A percentile compares a stretch with the other conserved stretches of the same genome.
Conservation (phyloP, 2,888 invertebrate genomes). For the Eugnorisma glareosa region DNA sequence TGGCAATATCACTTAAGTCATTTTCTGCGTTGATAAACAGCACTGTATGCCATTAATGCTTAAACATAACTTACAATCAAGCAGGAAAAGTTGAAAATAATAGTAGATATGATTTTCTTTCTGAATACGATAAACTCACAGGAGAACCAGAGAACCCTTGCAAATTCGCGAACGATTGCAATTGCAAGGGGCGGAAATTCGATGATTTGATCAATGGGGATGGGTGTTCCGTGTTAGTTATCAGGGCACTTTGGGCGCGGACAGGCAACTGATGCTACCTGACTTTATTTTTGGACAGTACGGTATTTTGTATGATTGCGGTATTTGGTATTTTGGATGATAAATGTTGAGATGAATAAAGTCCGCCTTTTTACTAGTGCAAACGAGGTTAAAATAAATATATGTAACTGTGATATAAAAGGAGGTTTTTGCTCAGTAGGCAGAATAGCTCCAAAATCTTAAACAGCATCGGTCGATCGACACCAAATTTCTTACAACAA, state of each 20-base stretch:
- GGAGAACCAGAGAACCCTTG: slow-evolving; percentile 50
- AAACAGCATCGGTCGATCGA: neutral
- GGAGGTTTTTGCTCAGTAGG: neutral
- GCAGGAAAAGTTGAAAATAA: neutral
- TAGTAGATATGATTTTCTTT: slow-evolving; percentile 23
- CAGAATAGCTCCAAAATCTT: slow-evolving; percentile 18
- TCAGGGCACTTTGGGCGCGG: slow-evolving; percentile 51
- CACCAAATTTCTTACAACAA: slow-evolving; percentile 33
- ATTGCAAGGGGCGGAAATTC: slow-evolving; percentile 64
- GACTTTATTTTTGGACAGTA: slow-evolving; percentile 6
- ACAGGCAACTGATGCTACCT: slow-evolving; percentile 26
- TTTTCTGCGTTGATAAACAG: neutral
- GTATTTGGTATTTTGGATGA: no score
- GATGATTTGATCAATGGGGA: slow-evolving; percentile 61
- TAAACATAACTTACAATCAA: neutral
- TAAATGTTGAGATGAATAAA: neutral
- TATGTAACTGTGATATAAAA: neutral
- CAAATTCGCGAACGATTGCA: slow-evolving; percentile 58
- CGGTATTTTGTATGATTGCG: no score
- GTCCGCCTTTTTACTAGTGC: neutral
- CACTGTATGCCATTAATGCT: neutral
- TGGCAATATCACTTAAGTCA: slow-evolving; percentile 12
- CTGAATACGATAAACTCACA: slow-evolving; percentile 41
- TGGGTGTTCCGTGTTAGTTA: slow-evolving; percentile 58
- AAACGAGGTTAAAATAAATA: neutral